Conservation (phyloP, 2,888 invertebrate species). For the Spialia ferax region DNA sequence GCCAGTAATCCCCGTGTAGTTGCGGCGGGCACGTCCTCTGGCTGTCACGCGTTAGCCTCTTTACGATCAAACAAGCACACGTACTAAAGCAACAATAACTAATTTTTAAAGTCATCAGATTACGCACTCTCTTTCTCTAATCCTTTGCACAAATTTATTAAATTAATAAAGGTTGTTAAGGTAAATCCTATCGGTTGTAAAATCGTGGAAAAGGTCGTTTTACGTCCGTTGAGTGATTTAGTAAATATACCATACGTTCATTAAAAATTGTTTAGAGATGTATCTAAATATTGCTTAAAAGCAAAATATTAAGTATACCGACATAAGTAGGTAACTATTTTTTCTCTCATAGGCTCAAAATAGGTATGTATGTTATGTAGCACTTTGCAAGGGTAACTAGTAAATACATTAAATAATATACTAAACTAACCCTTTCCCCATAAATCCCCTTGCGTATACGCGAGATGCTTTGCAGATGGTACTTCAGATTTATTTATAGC, state of each 20-base stretch:
- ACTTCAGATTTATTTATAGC: constrained; percentile 72
- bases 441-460: constrained; percentile 56
- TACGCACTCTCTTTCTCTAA: constrained; percentile 57
- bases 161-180: too few relatives aligned
- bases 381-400: neutral
- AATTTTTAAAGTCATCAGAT: constrained; percentile 75
- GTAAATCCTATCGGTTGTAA: neutral
- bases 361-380: too few relatives aligned
- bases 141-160: constrained; percentile 52
- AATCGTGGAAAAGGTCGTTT: neutral
- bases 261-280: too few relatives aligned
- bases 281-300: too few relatives aligned
- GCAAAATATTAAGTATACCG: too few relatives aligned
- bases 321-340: too few relatives aligned
- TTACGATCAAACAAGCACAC: constrained; percentile 58
- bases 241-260: too few relatives aligned
- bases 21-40: constrained; percentile 68
- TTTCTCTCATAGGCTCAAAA: neutral
- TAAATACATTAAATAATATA: neutral
- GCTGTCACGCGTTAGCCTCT: constrained; percentile 57
- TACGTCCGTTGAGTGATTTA: neutral
- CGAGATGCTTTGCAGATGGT: constrained; percentile 50
- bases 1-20: constrained; percentile 67
- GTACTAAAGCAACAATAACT: constrained; percentile 71
- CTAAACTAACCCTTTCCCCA: constrained; percentile 42